Conservation (phyloP, 2,888 invertebrate genomes). For the Xestoiulus laeticollis region DNA sequence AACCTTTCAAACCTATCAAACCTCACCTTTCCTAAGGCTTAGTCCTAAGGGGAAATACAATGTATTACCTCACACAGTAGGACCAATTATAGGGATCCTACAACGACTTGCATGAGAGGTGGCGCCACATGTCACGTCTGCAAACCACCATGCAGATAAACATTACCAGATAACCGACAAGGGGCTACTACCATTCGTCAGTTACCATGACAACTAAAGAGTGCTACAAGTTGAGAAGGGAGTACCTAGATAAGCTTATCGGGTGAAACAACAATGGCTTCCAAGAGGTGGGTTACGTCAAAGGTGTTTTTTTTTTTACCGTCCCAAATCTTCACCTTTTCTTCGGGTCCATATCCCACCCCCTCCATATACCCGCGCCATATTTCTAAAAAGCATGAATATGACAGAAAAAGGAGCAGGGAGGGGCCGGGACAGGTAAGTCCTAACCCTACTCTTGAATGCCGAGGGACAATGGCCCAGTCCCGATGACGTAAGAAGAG, state of each 20-base stretch:
- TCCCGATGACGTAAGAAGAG: constrained; percentile 1
- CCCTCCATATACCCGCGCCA: neutral
- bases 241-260: constrained; percentile 13
- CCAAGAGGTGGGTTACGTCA: constrained; percentile 25
- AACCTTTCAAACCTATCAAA: too few relatives aligned
- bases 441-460: constrained; percentile 37
- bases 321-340: constrained; percentile 28
- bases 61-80: too few relatives aligned
- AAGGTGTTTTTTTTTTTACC: constrained; percentile 24
- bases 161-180: neutral
- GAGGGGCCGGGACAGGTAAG: constrained; percentile 31
- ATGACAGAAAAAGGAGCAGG: constrained; percentile 33
- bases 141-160: neutral
- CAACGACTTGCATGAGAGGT: neutral
- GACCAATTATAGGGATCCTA: too few relatives aligned
- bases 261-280: neutral
- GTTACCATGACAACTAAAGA: neutral
- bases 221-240: constrained; percentile 22
- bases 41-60: too few relatives aligned
- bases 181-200: neutral
- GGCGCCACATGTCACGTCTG: neutral
- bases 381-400: constrained; percentile 17
- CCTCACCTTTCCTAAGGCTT: too few relatives aligned
- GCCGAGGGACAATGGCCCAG: neutral
- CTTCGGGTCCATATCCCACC: neutral